Conservation (phyloP, 2,797 vertebrate species). For the Dallia pectoralis region DNA sequence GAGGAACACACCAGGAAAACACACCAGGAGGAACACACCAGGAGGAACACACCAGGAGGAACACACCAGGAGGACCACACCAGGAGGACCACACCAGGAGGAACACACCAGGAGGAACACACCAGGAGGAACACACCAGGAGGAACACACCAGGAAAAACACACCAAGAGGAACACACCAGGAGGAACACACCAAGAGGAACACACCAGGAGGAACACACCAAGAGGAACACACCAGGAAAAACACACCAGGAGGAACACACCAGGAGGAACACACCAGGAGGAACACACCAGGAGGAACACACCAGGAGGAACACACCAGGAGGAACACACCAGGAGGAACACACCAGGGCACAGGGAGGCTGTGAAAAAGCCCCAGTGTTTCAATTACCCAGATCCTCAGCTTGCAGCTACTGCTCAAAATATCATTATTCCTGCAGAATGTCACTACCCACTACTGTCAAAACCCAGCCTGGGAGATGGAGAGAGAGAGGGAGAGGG, state of each 20-base stretch:
- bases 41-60: slow-evolving; percentile 58
- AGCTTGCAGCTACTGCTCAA: slow-evolving; percentile 48
- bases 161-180: slow-evolving; percentile 60
- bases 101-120: slow-evolving; percentile 62
- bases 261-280: slow-evolving; percentile 66
- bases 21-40: slow-evolving; percentile 60
- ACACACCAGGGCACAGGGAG: slow-evolving; percentile 64
- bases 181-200: slow-evolving; percentile 58
- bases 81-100: too few relatives aligned
- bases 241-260: slow-evolving; percentile 57
- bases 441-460: slow-evolving; percentile 51
- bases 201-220: slow-evolving; percentile 65
- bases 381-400: slow-evolving; percentile 63
- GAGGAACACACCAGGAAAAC: too few relatives aligned
- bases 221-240: slow-evolving; percentile 61
- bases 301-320: slow-evolving; percentile 60
- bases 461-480: slow-evolving; percentile 44
- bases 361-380: slow-evolving; percentile 42
- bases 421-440: slow-evolving; percentile 54
- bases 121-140: slow-evolving; percentile 61
- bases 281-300: slow-evolving; percentile 61
- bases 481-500: not conserved
- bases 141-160: too few relatives aligned
- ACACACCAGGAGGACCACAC: slow-evolving; percentile 65
- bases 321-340: slow-evolving; percentile 58